A percentile compares a stretch with the other conserved stretches of the same genome.
Conservation (phyloP, 2,797 vertebrate genomes). For the Brotogeris chrysoptera region DNA sequence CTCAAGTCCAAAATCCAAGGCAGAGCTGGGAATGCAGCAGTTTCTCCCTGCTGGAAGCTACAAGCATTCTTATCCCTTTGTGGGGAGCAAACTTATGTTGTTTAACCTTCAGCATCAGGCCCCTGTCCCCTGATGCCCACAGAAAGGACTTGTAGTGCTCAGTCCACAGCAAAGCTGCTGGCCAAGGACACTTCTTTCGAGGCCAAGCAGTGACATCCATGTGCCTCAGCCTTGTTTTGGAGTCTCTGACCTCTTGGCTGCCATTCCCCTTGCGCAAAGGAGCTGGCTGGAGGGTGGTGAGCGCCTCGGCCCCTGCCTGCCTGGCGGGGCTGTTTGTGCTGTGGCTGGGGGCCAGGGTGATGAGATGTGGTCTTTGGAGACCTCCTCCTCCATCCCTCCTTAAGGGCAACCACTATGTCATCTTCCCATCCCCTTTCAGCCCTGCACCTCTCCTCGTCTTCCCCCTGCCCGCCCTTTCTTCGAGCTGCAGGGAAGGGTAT, state of each 20-base stretch:
- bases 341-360: background rate
- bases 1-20: fast-evolving
- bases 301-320: background rate
- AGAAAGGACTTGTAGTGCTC: fast-evolving
- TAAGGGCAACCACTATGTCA: background rate
- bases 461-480: background rate
- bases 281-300: slow-evolving; percentile 3
- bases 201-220: fast-evolving
- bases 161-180: background rate
- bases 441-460: background rate
- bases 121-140: fast-evolving
- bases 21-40: fast-evolving
- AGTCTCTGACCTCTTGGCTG: background rate
- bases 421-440: background rate
- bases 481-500: background rate
- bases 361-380: background rate
- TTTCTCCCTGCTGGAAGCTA: background rate
- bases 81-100: fast-evolving
- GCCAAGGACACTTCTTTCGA: background rate
- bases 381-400: background rate
- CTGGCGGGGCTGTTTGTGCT: background rate
- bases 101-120: background rate
- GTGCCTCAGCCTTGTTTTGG: background rate
- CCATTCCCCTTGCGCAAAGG: background rate
- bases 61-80: fast-evolving